Percentiles rank a stretch among this genome's conserved stretches.
Evolutionary conservation across 2,888 invertebrate genomes (phyloP).

Genomic region (Napeogenes sylphis): DNA sequence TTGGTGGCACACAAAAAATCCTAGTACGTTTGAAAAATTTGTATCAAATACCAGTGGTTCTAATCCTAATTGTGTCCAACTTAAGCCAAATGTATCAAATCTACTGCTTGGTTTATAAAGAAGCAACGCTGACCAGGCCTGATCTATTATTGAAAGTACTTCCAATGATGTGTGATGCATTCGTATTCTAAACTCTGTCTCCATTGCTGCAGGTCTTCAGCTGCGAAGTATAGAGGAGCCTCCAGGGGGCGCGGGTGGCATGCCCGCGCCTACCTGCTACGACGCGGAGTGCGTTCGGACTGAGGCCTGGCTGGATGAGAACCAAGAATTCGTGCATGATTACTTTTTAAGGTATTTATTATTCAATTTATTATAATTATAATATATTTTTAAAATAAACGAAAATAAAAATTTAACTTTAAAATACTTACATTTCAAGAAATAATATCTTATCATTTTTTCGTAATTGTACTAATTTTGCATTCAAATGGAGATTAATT

Average conservation of each 20-base stretch:
- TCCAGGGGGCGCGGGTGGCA: conserved; percentile 80
- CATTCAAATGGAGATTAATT: too few relatives aligned
- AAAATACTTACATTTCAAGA: too few relatives aligned
- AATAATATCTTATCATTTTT: too few relatives aligned
- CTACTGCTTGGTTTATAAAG: too few relatives aligned
- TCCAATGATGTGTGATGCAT: too few relatives aligned
- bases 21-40: conserved; percentile 12
- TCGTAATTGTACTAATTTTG: too few relatives aligned
- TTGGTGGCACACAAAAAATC: conserved; percentile 10
- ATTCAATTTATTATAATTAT: too few relatives aligned
- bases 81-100: too few relatives aligned
- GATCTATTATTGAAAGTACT: too few relatives aligned
- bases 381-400: too few relatives aligned
- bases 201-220: conserved; percentile 84
- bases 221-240: conserved; percentile 91
- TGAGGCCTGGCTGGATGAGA: conserved; percentile 97
- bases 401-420: too few relatives aligned
- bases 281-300: conserved; percentile 93
- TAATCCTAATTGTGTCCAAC: background rate
- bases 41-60: background rate
- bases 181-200: conserved; percentile 33
- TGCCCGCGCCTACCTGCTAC: conserved; percentile 82
- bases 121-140: too few relatives aligned
- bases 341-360: conserved; percentile 89
- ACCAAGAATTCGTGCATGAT: conserved; percentile 96